phyloP scores from a whole-genome alignment of 1,140 invertebrate species.

The Potamilus streckersoni region DNA sequence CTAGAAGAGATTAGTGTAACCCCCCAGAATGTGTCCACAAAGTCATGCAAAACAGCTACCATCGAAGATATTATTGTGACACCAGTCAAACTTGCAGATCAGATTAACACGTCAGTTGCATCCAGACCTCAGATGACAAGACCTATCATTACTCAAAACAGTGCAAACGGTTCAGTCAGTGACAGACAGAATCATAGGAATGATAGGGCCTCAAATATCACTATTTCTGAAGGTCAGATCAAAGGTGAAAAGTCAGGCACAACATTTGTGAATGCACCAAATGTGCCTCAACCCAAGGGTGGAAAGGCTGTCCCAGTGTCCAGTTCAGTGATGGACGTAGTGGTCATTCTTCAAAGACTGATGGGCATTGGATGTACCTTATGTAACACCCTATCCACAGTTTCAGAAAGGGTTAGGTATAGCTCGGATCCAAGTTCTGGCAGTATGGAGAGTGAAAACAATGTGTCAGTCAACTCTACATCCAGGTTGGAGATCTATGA shows the following conservation, averaged over 20 bases:
- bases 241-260: conserved; percentile 12
- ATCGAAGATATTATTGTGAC: not conserved
- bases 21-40: not conserved
- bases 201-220: too few relatives aligned
- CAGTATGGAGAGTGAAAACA: not conserved
- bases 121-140: not conserved
- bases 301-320: conserved; percentile 43
- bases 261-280: conserved; percentile 13
- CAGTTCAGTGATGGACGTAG: conserved; percentile 49
- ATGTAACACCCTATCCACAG: conserved; percentile 36
- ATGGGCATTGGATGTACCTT: conserved; percentile 43
- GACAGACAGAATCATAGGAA: too few relatives aligned
- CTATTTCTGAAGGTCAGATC: not conserved
- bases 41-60: too few relatives aligned
- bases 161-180: too few relatives aligned
- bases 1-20: conserved; percentile 23
- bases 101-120: not conserved
- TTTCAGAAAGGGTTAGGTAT: conserved; percentile 3
- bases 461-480: conserved; percentile 6
- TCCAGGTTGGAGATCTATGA: conserved; percentile 29
- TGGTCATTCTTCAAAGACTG: conserved; percentile 52
- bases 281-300: not conserved
- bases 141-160: not conserved
- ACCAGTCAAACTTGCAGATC: not conserved
- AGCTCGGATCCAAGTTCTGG: conserved; percentile 8